These are phyloP conservation scores for Turnix velox DNA, from an alignment of 2,113 vertebrate species.

Conservation along the genomic window DNA sequence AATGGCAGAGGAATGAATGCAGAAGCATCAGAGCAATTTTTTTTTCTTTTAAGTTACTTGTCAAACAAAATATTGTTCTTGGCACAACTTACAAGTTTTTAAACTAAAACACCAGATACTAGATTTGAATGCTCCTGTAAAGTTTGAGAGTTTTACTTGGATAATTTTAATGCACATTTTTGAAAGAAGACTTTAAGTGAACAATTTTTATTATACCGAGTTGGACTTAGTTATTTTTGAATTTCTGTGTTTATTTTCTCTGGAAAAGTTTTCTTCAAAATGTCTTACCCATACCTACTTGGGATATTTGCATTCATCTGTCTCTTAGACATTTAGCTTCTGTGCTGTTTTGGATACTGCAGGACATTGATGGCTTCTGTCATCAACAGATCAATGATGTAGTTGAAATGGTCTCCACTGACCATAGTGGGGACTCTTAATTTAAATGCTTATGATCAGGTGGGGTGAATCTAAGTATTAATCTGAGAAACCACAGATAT, in stretches of 20 bases:
- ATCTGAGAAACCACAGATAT: not conserved
- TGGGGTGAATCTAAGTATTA: not conserved
- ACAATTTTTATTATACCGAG: not conserved
- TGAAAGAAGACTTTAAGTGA: not conserved
- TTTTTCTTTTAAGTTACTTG: not conserved
- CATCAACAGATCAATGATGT: not conserved
- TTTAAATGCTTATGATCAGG: not conserved
- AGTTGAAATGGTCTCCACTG: not conserved
- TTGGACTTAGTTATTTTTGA: not conserved
- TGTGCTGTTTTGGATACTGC: not conserved
- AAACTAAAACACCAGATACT: not conserved
- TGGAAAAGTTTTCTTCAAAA: not conserved
- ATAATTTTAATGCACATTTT: not conserved
- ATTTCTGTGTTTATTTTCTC: not conserved
- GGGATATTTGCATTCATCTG: not conserved
- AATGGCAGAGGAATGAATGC: not conserved
- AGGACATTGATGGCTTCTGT: not conserved
- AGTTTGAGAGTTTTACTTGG: not conserved
- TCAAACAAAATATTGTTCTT: not conserved
- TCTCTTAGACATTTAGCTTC: not conserved
- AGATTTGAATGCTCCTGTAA: not conserved
- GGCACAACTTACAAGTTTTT: not conserved
- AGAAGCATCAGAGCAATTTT: not conserved
- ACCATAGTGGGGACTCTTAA: not conserved
- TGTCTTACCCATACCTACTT: not conserved